A percentile compares a stretch with the other conserved stretches of the same genome.
These are phyloP conservation scores for Canis aureus DNA, from an alignment of 2,113 vertebrate genomes.

Conservation along the genomic window DNA sequence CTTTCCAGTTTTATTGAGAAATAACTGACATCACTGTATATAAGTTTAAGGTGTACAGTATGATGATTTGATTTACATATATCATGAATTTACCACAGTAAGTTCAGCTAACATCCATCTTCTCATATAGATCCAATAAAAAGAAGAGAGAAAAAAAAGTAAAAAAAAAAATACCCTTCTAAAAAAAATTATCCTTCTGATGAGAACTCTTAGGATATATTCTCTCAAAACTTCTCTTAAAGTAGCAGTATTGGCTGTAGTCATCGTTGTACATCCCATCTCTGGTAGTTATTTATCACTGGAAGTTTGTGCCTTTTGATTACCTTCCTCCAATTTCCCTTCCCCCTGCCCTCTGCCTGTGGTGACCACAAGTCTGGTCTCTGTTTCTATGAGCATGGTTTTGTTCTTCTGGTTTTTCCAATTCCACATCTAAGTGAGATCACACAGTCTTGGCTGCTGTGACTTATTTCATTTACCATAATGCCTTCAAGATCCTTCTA, in stretches of 20 bases:
- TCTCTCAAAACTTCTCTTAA: too few relatives aligned
- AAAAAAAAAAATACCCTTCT: background rate
- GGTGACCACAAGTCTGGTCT: background rate
- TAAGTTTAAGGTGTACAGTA: too few relatives aligned
- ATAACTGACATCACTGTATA: background rate
- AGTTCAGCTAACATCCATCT: background rate
- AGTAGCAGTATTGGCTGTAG: background rate
- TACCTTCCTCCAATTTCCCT: background rate
- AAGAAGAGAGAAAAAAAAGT: background rate
- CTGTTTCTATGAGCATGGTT: background rate
- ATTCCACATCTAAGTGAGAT: background rate
- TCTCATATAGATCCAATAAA: background rate
- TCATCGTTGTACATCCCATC: rapidly evolving
- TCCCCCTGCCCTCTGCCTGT: background rate
- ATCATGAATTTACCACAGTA: background rate
- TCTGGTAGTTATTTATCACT: background rate
- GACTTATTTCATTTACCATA: background rate
- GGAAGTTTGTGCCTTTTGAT: background rate
- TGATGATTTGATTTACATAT: background rate
- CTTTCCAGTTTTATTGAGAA: background rate
- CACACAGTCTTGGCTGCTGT: background rate
- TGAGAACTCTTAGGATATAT: background rate
- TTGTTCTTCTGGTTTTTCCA: background rate
- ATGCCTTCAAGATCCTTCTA: background rate
- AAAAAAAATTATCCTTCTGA: background rate